A percentile compares a stretch with the other conserved stretches of the same genome.
phyloP scores from a whole-genome alignment of 2,797 vertebrate species.

The Ctenopoma multispine region DNA sequence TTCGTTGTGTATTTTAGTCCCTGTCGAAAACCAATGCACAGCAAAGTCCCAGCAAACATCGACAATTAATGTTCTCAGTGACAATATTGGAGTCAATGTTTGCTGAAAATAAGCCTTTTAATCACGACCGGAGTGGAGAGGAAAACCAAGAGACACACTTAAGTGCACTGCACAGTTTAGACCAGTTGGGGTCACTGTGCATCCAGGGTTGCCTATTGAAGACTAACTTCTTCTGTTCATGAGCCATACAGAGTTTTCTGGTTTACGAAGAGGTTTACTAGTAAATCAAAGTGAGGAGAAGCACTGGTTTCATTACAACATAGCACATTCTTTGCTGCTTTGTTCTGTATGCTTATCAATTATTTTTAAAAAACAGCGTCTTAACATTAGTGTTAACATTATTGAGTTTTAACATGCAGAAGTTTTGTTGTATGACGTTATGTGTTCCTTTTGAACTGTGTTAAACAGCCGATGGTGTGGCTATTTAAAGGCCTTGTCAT shows the following conservation, averaged over 20 bases:
- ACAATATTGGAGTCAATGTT: no score
- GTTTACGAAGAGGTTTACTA: not conserved
- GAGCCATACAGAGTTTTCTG: not conserved
- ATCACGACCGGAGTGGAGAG: no score
- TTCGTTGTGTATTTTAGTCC: not conserved
- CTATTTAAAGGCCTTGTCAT: constrained; percentile 66
- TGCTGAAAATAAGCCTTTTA: no score
- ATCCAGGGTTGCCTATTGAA: rapidly evolving
- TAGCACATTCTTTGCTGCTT: not conserved
- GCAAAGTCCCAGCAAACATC: not conserved
- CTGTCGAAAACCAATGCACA: not conserved
- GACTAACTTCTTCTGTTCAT: not conserved
- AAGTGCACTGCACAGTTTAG: constrained; percentile 1
- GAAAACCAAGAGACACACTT: no score
- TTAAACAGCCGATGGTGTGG: constrained; percentile 11
- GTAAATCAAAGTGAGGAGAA: not conserved
- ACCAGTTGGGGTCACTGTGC: constrained; percentile 51
- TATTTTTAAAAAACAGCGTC: not conserved
- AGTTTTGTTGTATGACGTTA: not conserved
- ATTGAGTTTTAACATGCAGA: not conserved
- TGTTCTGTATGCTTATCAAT: not conserved
- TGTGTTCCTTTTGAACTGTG: constrained; percentile 14
- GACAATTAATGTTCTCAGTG: no score
- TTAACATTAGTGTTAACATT: no score
- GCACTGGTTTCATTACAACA: not conserved